Evolutionary conservation across 2,797 vertebrate genomes (phyloP), one percentile per base, ranked within the genome.

Genomic region (Antrozous pallidus): DNA sequence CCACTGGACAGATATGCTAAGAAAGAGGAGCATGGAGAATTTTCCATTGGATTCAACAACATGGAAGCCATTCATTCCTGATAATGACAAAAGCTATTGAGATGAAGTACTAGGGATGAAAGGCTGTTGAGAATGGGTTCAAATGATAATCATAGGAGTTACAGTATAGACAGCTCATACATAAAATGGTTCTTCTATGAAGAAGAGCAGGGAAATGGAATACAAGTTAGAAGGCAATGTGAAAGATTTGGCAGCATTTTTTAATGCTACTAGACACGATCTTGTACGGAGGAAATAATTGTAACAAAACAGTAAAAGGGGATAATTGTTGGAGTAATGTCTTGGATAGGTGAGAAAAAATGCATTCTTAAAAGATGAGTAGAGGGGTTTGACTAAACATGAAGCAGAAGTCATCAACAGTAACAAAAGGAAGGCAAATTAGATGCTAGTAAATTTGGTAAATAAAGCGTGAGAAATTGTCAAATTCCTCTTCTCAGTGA

Each of bases 401-500:
- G 28, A 81, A 92, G 28, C 6, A 8, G 56, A n/a, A 5, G 73
- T 80, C n/a, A 16, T 73, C 33, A 47, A 1, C n/a, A 83, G 28
- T 6, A 40, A 31, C 8, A 51, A 36, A 84, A 31, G 17, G 5
- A 17, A 71, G n/a, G 7, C 16, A 24, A 47, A 69, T 24, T 18
- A 33, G 36, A 47, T 17, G 4, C 8, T n/a, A 7, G 45, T 16
- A 56, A 24, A 26, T 11, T 11, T 51, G 8, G 56, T 58, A 85
- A 93, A 40, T 16, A 38, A 1, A 8, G 20, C 2, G 0, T 77
- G 33, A 36, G 63, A 82, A 90, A 77, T 24, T 33, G 40, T 78
- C 36, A 75, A 42, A 91, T 91, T 89, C 31, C 56, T 85, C 45
- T 94, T 94, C 61, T 75, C 51, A 14, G 26, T 47, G 47, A 91